A percentile compares a stretch with the other conserved stretches of the same genome.
Evolutionary conservation across 53 echinoderm and acorn worm species (phyloP).

Genomic region (Stichopus horrens): DNA sequence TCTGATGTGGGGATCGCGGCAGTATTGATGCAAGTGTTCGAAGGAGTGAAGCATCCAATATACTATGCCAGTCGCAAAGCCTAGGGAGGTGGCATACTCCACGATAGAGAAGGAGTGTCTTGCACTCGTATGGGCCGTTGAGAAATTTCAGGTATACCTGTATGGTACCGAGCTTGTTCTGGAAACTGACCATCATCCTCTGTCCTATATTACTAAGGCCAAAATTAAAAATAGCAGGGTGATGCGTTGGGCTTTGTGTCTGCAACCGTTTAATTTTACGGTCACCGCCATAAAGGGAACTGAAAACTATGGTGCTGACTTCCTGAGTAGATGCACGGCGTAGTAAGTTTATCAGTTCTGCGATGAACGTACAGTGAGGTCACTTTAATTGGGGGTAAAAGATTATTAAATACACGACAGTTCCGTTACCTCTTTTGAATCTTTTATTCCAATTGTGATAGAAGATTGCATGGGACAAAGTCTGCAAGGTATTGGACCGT

Average conservation of each 20-base stretch:
- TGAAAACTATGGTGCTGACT: conserved; percentile 51
- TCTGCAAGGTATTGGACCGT: too few relatives aligned
- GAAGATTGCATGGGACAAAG: too few relatives aligned
- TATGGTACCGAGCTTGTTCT: conserved; percentile 46
- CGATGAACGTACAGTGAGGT: too few relatives aligned
- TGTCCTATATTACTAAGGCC: conserved; percentile 31
- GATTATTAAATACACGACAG: too few relatives aligned
- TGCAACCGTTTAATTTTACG: conserved; percentile 49
- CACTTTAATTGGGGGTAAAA: too few relatives aligned
- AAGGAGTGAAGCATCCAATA: conserved; percentile 13
- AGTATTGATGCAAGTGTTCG: conserved; percentile 6
- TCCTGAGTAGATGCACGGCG: conserved; percentile 28
- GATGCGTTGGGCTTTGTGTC: conserved; percentile 48
- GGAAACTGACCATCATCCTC: conserved; percentile 53
- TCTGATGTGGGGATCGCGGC: conserved; percentile 23
- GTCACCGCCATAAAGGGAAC: conserved; percentile 50
- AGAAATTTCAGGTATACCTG: conserved; percentile 48
- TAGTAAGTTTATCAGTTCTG: too few relatives aligned
- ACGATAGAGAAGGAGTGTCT: conserved; percentile 25
- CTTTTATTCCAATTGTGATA: too few relatives aligned
- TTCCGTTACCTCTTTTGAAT: too few relatives aligned
- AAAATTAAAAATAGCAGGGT: conserved; percentile 48
- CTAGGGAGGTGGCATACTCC: conserved; percentile 8
- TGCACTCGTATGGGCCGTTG: conserved; percentile 2
- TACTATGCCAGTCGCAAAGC: conserved; percentile 42